Percentiles rank a stretch among this genome's conserved stretches.
Evolutionary conservation across 2,113 vertebrate species (phyloP).

Genomic region (Cariama cristata): DNA sequence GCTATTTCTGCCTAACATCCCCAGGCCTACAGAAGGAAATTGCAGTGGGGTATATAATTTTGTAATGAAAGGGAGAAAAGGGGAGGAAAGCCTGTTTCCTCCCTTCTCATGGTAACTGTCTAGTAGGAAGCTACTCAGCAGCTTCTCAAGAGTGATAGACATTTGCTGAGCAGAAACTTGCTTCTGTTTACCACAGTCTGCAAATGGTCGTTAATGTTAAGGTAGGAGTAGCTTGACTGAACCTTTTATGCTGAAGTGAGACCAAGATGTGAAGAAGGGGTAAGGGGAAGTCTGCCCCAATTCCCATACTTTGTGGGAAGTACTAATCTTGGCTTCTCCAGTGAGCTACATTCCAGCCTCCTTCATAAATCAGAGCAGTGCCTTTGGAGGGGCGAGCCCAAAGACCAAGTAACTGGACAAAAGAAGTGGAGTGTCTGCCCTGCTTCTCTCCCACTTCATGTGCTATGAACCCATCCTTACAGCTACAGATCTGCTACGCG

Average conservation of each 20-base stretch:
- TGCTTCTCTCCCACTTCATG: not conserved
- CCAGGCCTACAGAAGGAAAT: not conserved
- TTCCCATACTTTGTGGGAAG: not conserved
- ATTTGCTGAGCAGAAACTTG: not conserved
- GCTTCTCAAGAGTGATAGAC: not conserved
- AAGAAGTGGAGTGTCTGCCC: not conserved
- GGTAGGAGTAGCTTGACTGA: not conserved
- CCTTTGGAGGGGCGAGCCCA: not conserved
- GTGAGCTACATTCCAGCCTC: not conserved
- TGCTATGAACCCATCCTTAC: fast-evolving
- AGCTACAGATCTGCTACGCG: not conserved
- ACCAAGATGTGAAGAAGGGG: not conserved
- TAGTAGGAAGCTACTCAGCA: not conserved
- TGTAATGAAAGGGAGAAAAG: not conserved
- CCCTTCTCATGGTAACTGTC: not conserved
- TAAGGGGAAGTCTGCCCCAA: not conserved
- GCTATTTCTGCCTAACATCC: not conserved
- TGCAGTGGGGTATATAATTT: not conserved
- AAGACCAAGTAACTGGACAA: not conserved
- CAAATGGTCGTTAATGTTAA: not conserved
- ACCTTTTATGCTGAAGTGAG: not conserved
- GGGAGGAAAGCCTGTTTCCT: not conserved
- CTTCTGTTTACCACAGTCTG: not conserved
- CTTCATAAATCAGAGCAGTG: not conserved
- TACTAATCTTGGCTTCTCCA: not conserved